Percentiles rank a stretch among this genome's conserved stretches.
These are phyloP conservation scores for Drosophila sordidula DNA, from an alignment of 2,888 invertebrate species.

Conservation along the genomic window DNA sequence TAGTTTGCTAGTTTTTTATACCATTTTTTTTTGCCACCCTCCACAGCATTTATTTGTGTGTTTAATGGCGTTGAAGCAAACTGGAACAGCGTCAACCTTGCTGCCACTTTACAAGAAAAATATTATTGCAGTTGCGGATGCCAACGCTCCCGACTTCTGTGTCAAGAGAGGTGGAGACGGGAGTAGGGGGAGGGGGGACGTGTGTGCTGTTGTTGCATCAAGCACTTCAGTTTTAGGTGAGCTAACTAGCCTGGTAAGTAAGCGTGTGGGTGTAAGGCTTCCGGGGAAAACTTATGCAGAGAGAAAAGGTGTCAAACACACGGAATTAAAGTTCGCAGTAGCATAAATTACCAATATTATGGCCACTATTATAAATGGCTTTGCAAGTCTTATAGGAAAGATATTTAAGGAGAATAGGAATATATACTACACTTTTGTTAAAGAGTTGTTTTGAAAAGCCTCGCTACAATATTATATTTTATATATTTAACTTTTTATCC, in stretches of 20 bases:
- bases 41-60: slow-evolving; percentile 33
- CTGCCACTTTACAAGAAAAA: slow-evolving; percentile 61
- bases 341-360: no score
- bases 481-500: no score
- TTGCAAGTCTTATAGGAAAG: no score
- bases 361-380: no score
- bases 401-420: no score
- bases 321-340: no score
- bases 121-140: slow-evolving; percentile 55
- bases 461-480: no score
- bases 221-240: slow-evolving; percentile 7
- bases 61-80: slow-evolving; percentile 60
- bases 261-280: background rate
- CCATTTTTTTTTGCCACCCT: slow-evolving; percentile 3
- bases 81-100: slow-evolving; percentile 56
- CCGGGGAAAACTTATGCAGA: background rate
- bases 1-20: slow-evolving; percentile 1
- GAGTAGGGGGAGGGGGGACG: background rate
- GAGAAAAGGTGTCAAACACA: no score
- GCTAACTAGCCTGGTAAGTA: slow-evolving; percentile 7
- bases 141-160: slow-evolving; percentile 32
- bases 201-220: background rate
- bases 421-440: no score
- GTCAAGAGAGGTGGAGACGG: slow-evolving; percentile 31
- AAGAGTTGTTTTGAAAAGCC: no score